Evolutionary conservation across 2,113 vertebrate species (phyloP).

Genomic region (Hippocampus mohnikei): DNA sequence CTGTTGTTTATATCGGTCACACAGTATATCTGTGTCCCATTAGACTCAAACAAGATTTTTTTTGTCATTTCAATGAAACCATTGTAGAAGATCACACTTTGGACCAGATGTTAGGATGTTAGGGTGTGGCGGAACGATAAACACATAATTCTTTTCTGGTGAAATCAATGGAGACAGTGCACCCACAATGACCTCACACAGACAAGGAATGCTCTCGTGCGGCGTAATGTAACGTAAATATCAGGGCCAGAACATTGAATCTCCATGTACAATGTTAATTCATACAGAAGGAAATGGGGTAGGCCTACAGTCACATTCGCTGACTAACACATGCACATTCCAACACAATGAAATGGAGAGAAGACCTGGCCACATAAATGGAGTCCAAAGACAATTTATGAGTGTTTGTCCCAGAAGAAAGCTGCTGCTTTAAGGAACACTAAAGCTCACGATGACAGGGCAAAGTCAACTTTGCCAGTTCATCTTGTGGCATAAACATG

Average conservation of each 20-base stretch:
- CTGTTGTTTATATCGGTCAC: conserved; percentile 6
- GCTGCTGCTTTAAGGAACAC: conserved; percentile 54
- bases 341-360: conserved; percentile 41
- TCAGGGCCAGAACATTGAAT: conserved; percentile 11
- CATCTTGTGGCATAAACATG: conserved; percentile 32
- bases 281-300: conserved; percentile 23
- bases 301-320: conserved; percentile 3
- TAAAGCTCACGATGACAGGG: conserved; percentile 58
- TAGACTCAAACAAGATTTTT: conserved; percentile 5
- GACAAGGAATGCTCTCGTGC: conserved; percentile 29
- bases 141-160: conserved; percentile 52
- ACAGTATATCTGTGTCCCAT: not conserved
- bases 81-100: conserved; percentile 27
- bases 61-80: conserved; percentile 14
- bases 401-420: conserved; percentile 43
- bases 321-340: conserved; percentile 32
- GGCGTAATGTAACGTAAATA: conserved; percentile 25
- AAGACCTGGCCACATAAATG: conserved; percentile 48
- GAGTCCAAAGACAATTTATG: conserved; percentile 49
- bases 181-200: conserved; percentile 46
- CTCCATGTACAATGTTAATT: conserved; percentile 28
- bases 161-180: conserved; percentile 53
- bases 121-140: conserved; percentile 53
- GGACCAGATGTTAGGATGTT: conserved; percentile 23
- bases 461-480: conserved; percentile 33